Evolutionary conservation across 2,888 invertebrate species (phyloP).

Genomic region (Lepidochrysops patricia): DNA sequence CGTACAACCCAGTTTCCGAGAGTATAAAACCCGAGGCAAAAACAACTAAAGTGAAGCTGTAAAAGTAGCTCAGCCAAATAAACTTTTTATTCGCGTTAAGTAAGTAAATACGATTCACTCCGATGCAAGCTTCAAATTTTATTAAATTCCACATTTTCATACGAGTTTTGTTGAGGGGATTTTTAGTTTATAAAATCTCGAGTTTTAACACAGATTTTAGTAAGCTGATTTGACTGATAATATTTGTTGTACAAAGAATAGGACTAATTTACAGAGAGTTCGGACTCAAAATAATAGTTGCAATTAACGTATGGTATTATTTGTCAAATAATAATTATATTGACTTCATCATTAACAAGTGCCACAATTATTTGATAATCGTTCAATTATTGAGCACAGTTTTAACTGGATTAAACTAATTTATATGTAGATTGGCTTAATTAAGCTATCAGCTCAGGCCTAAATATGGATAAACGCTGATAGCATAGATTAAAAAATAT

Average conservation of each 20-base stretch:
- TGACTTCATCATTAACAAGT: background rate
- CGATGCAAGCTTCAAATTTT: constrained; percentile 19
- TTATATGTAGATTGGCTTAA: constrained; percentile 3
- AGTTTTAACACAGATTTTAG: background rate
- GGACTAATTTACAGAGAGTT: background rate
- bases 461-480: background rate
- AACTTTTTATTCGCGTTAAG: constrained; percentile 7
- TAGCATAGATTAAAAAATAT: too few species aligned
- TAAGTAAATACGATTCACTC: constrained; percentile 21
- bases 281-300: background rate
- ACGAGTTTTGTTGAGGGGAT: background rate
- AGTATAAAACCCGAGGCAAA: background rate
- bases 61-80: constrained; percentile 14
- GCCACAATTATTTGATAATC: constrained; percentile 6
- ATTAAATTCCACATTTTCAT: constrained; percentile 19
- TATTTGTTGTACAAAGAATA: background rate
- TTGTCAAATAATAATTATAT: background rate
- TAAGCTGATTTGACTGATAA: background rate
- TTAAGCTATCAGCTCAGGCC: background rate
- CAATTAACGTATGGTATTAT: background rate
- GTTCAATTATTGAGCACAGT: background rate
- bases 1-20: background rate
- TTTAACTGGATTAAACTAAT: constrained; percentile 1
- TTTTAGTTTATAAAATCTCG: background rate
- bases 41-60: constrained; percentile 13